phyloP scores from a whole-genome alignment of 2,888 invertebrate species.

The Psylliodes chrysocephalus region DNA sequence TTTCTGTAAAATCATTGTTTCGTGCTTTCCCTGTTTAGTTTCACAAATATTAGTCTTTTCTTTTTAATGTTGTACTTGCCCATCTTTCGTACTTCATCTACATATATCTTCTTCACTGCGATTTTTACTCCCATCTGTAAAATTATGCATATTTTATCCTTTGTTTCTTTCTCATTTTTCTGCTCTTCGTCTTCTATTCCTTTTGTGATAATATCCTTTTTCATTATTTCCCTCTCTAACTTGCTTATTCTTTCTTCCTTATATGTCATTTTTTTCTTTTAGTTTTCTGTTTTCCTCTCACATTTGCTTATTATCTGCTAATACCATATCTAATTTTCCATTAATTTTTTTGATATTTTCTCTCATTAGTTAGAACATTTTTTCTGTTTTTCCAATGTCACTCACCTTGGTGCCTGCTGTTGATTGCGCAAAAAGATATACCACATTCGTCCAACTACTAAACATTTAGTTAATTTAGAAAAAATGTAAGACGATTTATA shows the following conservation, averaged over 20 bases:
- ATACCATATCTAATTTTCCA: too few relatives aligned
- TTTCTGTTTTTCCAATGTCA: too few relatives aligned
- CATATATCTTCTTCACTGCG: neutral
- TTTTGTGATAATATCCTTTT: neutral
- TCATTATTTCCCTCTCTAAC: neutral
- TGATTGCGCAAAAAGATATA: too few relatives aligned
- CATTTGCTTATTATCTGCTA: too few relatives aligned
- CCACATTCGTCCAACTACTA: too few relatives aligned
- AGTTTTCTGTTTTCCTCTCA: too few relatives aligned
- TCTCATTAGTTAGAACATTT: too few relatives aligned
- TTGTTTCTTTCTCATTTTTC: neutral
- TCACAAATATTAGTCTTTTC: conserved; percentile 2
- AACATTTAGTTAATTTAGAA: too few relatives aligned
- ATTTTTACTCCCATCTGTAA: neutral
- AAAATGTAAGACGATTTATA: too few relatives aligned
- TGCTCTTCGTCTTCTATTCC: neutral
- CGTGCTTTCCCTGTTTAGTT: neutral
- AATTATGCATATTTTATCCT: neutral
- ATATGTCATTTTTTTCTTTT: too few relatives aligned
- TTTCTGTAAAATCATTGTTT: neutral
- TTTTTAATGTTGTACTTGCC: neutral
- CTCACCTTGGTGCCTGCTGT: too few relatives aligned
- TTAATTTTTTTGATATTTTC: too few relatives aligned
- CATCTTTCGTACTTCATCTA: neutral
- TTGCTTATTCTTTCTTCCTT: neutral